Evolutionary conservation across 23 tunicate species (phyloP).

Genomic region (Trididemnum nubilum): DNA sequence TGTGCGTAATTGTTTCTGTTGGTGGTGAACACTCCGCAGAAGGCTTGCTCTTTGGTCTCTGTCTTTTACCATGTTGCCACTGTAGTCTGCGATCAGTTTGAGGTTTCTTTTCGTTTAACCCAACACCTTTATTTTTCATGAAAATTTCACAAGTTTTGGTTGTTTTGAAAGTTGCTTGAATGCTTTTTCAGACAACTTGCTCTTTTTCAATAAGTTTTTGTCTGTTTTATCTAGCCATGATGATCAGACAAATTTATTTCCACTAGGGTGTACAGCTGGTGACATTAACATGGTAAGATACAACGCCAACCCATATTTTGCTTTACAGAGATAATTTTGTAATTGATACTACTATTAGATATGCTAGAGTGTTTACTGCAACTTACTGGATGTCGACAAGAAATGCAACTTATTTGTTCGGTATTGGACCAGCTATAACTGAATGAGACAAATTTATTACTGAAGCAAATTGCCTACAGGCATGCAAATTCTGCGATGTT

Average conservation of each 20-base stretch:
- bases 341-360: not conserved
- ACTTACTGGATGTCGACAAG: not conserved
- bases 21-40: not conserved
- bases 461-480: not conserved
- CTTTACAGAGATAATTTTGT: not conserved
- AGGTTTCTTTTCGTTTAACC: not conserved
- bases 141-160: too few relatives aligned
- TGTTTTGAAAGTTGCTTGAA: too few relatives aligned
- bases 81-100: not conserved
- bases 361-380: not conserved
- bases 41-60: not conserved
- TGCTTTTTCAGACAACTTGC: too few relatives aligned
- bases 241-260: too few relatives aligned
- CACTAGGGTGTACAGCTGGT: conserved; percentile 3
- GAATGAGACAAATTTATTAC: not conserved
- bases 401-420: not conserved
- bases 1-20: not conserved
- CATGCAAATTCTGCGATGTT: not conserved
- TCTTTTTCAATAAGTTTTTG: too few relatives aligned
- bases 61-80: not conserved
- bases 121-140: too few relatives aligned
- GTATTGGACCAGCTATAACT: conserved; percentile 1
- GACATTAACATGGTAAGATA: not conserved
- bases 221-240: too few relatives aligned
- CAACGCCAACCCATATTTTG: not conserved